A percentile compares a stretch with the other conserved stretches of the same genome.
Conservation (phyloP, 2,797 vertebrate species). For the Sphenodon punctatus region DNA sequence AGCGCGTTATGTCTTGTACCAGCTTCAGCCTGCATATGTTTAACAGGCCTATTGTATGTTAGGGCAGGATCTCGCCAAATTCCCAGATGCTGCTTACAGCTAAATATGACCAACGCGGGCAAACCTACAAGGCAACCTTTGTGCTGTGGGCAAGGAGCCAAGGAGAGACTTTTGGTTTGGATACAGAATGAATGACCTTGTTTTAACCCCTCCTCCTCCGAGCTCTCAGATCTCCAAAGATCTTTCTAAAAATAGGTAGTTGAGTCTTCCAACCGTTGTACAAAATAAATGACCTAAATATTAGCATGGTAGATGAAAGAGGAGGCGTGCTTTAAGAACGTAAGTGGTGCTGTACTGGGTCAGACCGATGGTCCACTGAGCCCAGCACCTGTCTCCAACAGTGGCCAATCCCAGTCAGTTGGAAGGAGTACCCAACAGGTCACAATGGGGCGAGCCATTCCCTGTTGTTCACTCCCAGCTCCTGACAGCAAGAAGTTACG, state of each 20-base stretch:
- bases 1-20: constrained; percentile 6
- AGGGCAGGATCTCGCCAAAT: constrained; percentile 27
- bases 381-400: too few species aligned
- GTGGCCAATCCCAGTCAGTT: too few species aligned
- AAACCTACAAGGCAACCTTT: background rate
- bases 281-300: background rate
- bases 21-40: constrained; percentile 41
- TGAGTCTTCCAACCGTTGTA: rapidly evolving
- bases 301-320: rapidly evolving
- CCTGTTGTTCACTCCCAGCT: too few species aligned
- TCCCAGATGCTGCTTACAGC: constrained; percentile 39
- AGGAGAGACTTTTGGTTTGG: background rate
- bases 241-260: background rate
- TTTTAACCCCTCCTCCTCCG: background rate
- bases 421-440: too few species aligned
- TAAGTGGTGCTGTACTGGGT: too few species aligned
- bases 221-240: background rate
- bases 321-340: background rate
- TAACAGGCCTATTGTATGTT: constrained; percentile 27
- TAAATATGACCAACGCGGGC: constrained; percentile 18
- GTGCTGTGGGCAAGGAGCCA: background rate
- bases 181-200: rapidly evolving
- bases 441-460: too few species aligned
- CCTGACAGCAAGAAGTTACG: too few species aligned
- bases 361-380: too few species aligned